These are phyloP conservation scores for Trissolcus brochymenae DNA, from an alignment of 2,888 invertebrate species.

Conservation along the genomic window DNA sequence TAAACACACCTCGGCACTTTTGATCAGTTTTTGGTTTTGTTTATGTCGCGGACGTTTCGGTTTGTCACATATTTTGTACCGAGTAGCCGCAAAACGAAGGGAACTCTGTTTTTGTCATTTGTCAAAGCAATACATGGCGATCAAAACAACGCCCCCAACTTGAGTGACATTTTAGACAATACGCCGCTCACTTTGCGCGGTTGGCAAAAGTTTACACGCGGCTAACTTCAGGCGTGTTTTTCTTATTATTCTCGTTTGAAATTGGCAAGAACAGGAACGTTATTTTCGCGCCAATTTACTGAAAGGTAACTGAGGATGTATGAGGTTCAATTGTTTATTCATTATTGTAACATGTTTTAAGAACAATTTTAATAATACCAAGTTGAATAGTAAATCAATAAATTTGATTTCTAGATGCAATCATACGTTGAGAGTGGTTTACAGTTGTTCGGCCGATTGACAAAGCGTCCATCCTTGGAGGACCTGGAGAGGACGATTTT, in stretches of 20 bases:
- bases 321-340: no score
- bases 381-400: neutral
- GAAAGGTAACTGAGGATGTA: no score
- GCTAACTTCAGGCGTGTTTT: no score
- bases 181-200: conserved; percentile 4
- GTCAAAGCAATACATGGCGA: conserved; percentile 24
- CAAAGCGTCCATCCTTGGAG: conserved; percentile 73
- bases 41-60: neutral
- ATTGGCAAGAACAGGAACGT: neutral
- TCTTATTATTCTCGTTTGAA: no score
- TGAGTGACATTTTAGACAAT: conserved; percentile 4
- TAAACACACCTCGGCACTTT: neutral
- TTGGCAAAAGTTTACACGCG: neutral
- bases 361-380: neutral
- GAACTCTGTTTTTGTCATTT: conserved; percentile 15
- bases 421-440: conserved; percentile 78
- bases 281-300: neutral
- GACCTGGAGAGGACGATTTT: conserved; percentile 78
- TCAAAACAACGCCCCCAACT: conserved; percentile 47
- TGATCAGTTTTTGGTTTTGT: neutral
- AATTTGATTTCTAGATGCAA: conserved; percentile 24
- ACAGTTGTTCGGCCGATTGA: conserved; percentile 79
- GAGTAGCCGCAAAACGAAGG: neutral
- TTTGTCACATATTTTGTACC: conserved; percentile 7
- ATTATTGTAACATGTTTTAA: neutral